A percentile compares a stretch with the other conserved stretches of the same genome.
Conservation (phyloP, 2,113 vertebrate species). For the Cyanistes caeruleus region DNA sequence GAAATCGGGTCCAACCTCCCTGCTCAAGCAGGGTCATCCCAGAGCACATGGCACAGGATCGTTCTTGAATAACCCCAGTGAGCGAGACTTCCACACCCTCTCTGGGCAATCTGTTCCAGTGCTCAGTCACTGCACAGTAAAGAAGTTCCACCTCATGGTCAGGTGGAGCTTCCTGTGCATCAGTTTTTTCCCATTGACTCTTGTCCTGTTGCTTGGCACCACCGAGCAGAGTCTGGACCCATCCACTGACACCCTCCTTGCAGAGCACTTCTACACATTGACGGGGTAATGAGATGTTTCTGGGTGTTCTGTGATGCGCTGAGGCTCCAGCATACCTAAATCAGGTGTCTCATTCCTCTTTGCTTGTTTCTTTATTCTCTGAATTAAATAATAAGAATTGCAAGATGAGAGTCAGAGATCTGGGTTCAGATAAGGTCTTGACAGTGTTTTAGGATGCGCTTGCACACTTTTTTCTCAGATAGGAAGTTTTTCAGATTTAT, state of each 20-base stretch:
- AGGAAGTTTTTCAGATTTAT: not conserved
- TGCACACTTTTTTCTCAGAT: too few species aligned
- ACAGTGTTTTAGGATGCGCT: accelerated
- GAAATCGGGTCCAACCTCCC: not conserved
- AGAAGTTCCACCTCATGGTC: not conserved
- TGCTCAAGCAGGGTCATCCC: not conserved
- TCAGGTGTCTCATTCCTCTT: not conserved
- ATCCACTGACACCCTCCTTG: not conserved
- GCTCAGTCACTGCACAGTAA: too few species aligned
- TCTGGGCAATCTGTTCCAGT: too few species aligned
- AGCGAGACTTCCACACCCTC: accelerated
- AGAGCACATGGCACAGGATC: too few species aligned
- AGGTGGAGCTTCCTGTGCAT: not conserved
- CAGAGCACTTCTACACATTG: accelerated
- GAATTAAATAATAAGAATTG: too few species aligned
- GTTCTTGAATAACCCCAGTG: too few species aligned
- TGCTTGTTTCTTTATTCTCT: not conserved
- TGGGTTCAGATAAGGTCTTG: not conserved
- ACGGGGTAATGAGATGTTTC: too few species aligned
- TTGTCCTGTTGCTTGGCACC: not conserved
- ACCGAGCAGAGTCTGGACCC: too few species aligned
- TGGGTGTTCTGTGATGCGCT: not conserved
- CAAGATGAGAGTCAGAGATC: not conserved
- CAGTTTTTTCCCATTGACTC: not conserved
- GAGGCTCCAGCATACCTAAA: not conserved